phyloP scores from a whole-genome alignment of 2,888 invertebrate genomes.

The Xylocampa areola region DNA sequence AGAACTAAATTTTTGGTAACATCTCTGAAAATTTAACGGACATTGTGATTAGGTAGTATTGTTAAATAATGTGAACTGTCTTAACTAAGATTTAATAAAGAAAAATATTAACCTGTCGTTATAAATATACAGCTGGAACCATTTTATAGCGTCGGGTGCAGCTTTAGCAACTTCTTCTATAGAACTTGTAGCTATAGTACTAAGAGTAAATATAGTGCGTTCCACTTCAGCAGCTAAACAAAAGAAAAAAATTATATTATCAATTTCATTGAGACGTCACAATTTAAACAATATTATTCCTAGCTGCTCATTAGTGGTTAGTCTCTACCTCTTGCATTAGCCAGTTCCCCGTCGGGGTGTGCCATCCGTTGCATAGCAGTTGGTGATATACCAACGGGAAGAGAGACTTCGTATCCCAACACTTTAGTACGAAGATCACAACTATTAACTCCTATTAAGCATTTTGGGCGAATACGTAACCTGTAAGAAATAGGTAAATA shows the following conservation, averaged over 20 bases:
- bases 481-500: conserved; percentile 86
- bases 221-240: conserved; percentile 94
- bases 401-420: conserved; percentile 91
- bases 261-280: too few relatives aligned
- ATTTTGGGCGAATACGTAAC: conserved; percentile 93
- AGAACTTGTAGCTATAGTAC: conserved; percentile 96
- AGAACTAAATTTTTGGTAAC: conserved; percentile 92
- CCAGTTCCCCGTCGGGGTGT: conserved; percentile 96
- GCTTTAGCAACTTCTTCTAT: conserved; percentile 96
- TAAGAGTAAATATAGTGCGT: conserved; percentile 94
- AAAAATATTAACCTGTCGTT: conserved; percentile 91
- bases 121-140: conserved; percentile 98
- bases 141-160: conserved; percentile 93
- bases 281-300: too few relatives aligned
- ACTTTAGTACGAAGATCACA: conserved; percentile 91
- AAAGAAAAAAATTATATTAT: conserved; percentile 12
- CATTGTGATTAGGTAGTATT: too few relatives aligned
- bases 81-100: too few relatives aligned
- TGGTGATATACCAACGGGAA: conserved; percentile 95
- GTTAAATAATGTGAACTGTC: too few relatives aligned
- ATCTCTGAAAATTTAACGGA: conserved; percentile 80
- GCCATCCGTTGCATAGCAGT: conserved; percentile 98
- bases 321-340: conserved; percentile 92
- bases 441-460: conserved; percentile 92
- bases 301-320: too few relatives aligned